A percentile compares a stretch with the other conserved stretches of the same genome.
Conservation (phyloP, 2,113 vertebrate species). For the Syngnathus scovelli region DNA sequence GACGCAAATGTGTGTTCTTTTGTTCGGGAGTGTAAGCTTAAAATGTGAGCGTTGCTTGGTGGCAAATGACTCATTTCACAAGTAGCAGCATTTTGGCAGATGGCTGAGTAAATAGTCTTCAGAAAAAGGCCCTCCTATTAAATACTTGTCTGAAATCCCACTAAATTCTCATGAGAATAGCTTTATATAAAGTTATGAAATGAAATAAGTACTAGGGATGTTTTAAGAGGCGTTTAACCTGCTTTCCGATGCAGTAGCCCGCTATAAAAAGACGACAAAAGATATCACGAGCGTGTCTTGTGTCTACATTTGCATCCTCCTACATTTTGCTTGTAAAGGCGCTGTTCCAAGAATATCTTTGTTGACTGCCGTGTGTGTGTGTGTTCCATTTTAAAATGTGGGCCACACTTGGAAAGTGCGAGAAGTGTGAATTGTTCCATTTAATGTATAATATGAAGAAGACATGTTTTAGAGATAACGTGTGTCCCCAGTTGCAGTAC, state of each 20-base stretch:
- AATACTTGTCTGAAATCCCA: not conserved
- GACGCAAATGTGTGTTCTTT: too few relatives aligned
- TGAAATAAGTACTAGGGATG: not conserved
- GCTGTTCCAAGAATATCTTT: not conserved
- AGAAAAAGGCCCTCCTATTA: too few relatives aligned
- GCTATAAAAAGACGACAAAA: not conserved
- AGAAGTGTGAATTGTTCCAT: too few relatives aligned
- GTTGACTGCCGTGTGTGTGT: conserved; percentile 11
- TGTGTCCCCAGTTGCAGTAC: not conserved
- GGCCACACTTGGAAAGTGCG: conserved; percentile 25
- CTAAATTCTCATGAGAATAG: not conserved
- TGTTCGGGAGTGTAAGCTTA: too few relatives aligned
- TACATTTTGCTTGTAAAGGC: not conserved
- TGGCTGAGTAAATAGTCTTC: too few relatives aligned
- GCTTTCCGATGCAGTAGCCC: not conserved
- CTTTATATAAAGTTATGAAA: not conserved
- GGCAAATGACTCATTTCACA: too few relatives aligned
- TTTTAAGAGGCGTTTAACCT: not conserved
- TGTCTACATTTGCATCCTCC: conserved; percentile 1
- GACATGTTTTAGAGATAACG: too few relatives aligned
- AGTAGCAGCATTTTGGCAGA: too few relatives aligned
- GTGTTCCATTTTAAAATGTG: conserved; percentile 21
- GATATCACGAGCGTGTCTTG: not conserved
- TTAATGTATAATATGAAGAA: too few relatives aligned
- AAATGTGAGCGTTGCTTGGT: too few relatives aligned